Conservation (phyloP, 2,797 vertebrate genomes). For the Hypotaenidia philippensis region DNA sequence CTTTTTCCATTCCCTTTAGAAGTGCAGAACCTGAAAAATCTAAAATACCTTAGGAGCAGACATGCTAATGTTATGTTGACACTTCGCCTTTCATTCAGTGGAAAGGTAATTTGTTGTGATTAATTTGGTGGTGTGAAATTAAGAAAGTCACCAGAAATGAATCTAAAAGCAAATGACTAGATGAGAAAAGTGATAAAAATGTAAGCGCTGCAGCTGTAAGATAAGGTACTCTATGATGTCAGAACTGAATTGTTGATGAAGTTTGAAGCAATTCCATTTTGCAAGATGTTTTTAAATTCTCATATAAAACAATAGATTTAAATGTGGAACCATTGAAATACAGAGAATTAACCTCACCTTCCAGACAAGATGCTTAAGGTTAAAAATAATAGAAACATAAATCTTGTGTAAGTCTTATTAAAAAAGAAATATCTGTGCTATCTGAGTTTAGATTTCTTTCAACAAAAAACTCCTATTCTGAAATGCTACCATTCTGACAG, state of each 20-base stretch:
- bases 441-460: constrained; percentile 79
- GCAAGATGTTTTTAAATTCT: constrained; percentile 39
- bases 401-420: constrained; percentile 77
- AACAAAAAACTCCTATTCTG: constrained; percentile 78
- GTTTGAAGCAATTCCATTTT: constrained; percentile 53
- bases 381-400: constrained; percentile 77
- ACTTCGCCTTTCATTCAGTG: neutral
- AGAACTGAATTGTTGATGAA: constrained; percentile 36
- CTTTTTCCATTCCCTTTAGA: constrained; percentile 1
- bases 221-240: neutral
- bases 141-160: constrained; percentile 41
- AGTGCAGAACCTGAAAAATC: neutral
- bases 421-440: constrained; percentile 75
- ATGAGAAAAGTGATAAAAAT: constrained; percentile 58
- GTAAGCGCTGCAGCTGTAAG: neutral
- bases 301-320: constrained; percentile 47
- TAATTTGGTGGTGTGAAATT: constrained; percentile 16
- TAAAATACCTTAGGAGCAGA: neutral
- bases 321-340: constrained; percentile 39
- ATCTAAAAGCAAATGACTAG: constrained; percentile 29
- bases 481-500: constrained; percentile 82
- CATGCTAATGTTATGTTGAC: neutral
- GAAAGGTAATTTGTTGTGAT: neutral
- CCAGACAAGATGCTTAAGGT: constrained; percentile 74
- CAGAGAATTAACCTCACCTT: constrained; percentile 61